These are phyloP conservation scores for Gallirallus australis DNA, from an alignment of 2,797 vertebrate genomes.

Conservation along the genomic window DNA sequence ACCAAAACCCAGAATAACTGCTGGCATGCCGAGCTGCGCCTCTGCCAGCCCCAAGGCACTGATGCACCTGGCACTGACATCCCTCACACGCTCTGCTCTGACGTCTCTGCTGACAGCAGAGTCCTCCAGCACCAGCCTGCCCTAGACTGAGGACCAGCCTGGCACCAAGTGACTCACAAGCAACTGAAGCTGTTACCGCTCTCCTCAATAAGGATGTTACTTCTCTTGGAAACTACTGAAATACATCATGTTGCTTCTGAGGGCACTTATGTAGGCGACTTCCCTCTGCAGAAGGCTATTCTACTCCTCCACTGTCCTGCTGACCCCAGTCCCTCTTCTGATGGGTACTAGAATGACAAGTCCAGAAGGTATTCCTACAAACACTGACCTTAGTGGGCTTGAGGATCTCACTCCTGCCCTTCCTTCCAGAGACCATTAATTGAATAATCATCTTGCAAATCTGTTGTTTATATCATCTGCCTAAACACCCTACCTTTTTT, in stretches of 20 bases:
- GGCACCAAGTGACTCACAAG: rapidly evolving
- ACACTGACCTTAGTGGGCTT: not conserved
- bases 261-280: not conserved
- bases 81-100: rapidly evolving
- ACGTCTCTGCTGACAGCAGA: not conserved
- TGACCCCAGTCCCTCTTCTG: not conserved
- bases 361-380: not conserved
- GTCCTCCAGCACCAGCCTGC: not conserved
- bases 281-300: not conserved
- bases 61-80: not conserved
- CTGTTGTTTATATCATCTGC: not conserved
- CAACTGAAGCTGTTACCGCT: not conserved
- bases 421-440: not conserved
- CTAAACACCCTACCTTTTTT: constrained; percentile 1
- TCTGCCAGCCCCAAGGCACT: not conserved
- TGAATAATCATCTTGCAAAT: not conserved
- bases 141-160: not conserved
- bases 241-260: not conserved
- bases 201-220: not conserved
- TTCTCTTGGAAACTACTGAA: not conserved
- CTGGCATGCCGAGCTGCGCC: not conserved
- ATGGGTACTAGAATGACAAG: not conserved
- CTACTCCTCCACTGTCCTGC: not conserved
- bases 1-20: not conserved
- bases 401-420: not conserved